Percentiles rank a stretch among this genome's conserved stretches.
These are phyloP conservation scores for Folsomia manolachei DNA, from an alignment of 2,888 invertebrate genomes.

Conservation along the genomic window DNA sequence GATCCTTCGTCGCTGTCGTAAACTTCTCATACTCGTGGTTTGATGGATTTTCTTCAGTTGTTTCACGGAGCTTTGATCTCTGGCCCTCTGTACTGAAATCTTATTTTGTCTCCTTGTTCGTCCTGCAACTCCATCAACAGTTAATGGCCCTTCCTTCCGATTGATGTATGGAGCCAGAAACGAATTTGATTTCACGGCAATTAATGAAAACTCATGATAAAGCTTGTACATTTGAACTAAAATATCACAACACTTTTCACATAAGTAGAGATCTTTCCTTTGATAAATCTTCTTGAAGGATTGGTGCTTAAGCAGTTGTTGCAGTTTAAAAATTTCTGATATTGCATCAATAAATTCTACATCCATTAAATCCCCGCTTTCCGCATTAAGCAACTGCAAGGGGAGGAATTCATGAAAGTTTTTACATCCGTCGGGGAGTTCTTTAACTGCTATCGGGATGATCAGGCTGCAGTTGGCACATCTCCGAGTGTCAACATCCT, in stretches of 20 bases:
- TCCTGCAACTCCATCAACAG: too few relatives aligned
- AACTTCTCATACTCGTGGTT: not conserved
- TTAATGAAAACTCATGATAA: slow-evolving; percentile 25
- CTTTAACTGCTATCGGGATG: not conserved
- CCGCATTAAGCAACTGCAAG: slow-evolving; percentile 1
- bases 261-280: slow-evolving; percentile 17
- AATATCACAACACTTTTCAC: slow-evolving; percentile 17
- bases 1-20: not conserved
- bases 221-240: slow-evolving; percentile 23
- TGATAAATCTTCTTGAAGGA: slow-evolving; percentile 6
- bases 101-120: not conserved
- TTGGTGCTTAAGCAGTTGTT: slow-evolving; percentile 13
- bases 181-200: slow-evolving; percentile 19
- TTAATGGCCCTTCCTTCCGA: not conserved
- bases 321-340: slow-evolving; percentile 24
- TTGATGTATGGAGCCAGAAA: slow-evolving; percentile 4
- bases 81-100: not conserved
- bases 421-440: not conserved
- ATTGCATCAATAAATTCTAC: slow-evolving; percentile 25
- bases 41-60: not conserved
- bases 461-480: not conserved
- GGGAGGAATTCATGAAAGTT: slow-evolving; percentile 16
- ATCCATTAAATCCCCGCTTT: slow-evolving; percentile 7
- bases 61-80: not conserved
- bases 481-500: not conserved